Conservation (phyloP, 2,113 vertebrate genomes). For the Callaeas wilsoni region DNA sequence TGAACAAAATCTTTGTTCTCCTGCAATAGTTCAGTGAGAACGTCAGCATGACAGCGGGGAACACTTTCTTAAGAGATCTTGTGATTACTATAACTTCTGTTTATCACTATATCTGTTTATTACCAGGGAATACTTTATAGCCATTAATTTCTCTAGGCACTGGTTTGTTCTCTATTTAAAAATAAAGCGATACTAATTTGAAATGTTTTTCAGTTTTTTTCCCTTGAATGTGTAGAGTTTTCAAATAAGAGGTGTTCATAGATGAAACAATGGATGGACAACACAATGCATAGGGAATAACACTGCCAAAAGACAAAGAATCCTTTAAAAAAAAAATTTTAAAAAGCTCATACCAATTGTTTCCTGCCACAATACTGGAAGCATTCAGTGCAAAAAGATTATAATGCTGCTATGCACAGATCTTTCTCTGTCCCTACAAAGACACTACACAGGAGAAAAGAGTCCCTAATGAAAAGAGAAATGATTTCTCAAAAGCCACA, state of each 20-base stretch:
- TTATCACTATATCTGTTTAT: conserved; percentile 13
- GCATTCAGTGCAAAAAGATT: background rate
- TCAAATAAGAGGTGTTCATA: background rate
- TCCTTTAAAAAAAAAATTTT: background rate
- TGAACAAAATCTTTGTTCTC: conserved; percentile 34
- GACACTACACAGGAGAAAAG: background rate
- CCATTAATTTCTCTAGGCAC: background rate
- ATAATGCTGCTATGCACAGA: background rate
- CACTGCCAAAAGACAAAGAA: background rate
- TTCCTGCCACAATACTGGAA: background rate
- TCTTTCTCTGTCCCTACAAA: background rate
- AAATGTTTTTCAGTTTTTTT: background rate
- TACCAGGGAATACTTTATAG: conserved; percentile 12
- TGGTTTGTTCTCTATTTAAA: background rate
- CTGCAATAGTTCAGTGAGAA: conserved; percentile 31
- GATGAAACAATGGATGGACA: background rate
- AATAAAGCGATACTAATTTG: background rate
- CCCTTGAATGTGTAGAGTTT: background rate
- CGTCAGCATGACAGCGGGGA: conserved; percentile 40
- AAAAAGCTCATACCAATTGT: background rate
- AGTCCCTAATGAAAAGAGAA: background rate
- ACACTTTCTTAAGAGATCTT: conserved; percentile 40
- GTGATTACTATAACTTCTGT: conserved; percentile 6
- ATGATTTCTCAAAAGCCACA: background rate
- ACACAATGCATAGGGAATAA: background rate